Percentiles rank a stretch among this genome's conserved stretches.
Conservation (phyloP, 1,140 invertebrate species). For the Drosophila quadrilineata region DNA sequence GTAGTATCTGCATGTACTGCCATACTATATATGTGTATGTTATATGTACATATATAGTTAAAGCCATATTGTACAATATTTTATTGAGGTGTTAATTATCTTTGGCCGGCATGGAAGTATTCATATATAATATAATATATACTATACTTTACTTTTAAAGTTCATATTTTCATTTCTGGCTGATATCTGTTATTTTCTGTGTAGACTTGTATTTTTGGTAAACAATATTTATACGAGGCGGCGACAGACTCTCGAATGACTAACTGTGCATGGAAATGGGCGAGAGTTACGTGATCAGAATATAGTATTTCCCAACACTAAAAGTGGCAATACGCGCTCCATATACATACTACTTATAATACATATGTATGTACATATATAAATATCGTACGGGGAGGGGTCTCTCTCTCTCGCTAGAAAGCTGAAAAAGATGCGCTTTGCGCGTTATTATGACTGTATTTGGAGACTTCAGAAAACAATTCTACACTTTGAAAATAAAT, state of each 20-base stretch:
- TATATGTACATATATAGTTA: constrained; percentile 5
- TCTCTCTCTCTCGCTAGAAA: too few species aligned
- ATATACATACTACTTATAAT: neutral
- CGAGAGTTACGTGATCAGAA: constrained; percentile 62
- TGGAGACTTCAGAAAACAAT: constrained; percentile 38
- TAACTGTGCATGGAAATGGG: constrained; percentile 69
- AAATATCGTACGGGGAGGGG: too few species aligned
- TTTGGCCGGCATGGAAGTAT: neutral
- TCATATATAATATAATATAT: neutral
- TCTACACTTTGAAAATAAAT: constrained; percentile 26
- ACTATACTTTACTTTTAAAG: neutral
- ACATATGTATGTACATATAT: too few species aligned
- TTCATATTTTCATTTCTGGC: neutral
- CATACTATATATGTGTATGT: too few species aligned
- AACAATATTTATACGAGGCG: neutral
- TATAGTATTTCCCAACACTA: constrained; percentile 51
- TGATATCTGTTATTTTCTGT: constrained; percentile 17
- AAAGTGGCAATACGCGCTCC: neutral
- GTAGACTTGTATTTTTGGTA: constrained; percentile 5
- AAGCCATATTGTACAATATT: constrained; percentile 4
- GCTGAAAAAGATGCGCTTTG: constrained; percentile 50
- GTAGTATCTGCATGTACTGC: too few species aligned
- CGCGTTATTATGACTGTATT: constrained; percentile 62
- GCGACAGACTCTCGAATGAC: constrained; percentile 37
- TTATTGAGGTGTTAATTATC: constrained; percentile 24